Evolutionary conservation across 2,888 invertebrate genomes (phyloP).

Genomic region (Poecilobothrus nobilitatus): DNA sequence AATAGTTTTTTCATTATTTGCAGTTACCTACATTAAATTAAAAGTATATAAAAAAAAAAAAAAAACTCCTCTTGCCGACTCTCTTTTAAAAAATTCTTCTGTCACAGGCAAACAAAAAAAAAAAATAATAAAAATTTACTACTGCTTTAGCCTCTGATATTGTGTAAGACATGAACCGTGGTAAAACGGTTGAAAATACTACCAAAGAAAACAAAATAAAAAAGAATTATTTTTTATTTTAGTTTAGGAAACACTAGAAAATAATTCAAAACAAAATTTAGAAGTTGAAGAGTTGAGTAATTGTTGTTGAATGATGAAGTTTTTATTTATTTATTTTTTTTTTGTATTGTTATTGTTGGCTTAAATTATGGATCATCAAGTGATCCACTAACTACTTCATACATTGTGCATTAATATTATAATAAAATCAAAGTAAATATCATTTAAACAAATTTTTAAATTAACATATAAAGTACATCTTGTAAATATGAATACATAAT

Average conservation of each 20-base stretch:
- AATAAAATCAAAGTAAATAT: too few relatives aligned
- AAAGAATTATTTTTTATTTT: background rate
- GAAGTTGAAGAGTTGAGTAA: conserved; percentile 3
- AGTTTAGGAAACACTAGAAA: background rate
- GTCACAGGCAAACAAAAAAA: too few relatives aligned
- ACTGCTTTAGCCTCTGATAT: background rate
- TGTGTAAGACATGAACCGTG: conserved; percentile 1
- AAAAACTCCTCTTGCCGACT: too few relatives aligned
- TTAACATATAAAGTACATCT: too few relatives aligned
- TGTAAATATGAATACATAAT: too few relatives aligned
- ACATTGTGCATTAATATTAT: too few relatives aligned
- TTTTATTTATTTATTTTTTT: background rate
- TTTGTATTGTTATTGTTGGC: background rate
- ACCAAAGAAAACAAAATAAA: background rate
- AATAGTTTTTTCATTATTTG: too few relatives aligned
- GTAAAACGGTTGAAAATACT: background rate
- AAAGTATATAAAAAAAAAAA: too few relatives aligned
- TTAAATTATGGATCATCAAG: background rate
- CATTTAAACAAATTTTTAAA: too few relatives aligned
- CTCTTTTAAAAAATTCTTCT: too few relatives aligned
- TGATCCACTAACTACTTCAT: background rate
- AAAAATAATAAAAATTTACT: background rate
- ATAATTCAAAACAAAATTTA: background rate
- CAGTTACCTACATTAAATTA: too few relatives aligned
- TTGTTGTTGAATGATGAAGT: background rate